phyloP scores from a whole-genome alignment of 2,888 invertebrate genomes.

The Netelia virgata region DNA sequence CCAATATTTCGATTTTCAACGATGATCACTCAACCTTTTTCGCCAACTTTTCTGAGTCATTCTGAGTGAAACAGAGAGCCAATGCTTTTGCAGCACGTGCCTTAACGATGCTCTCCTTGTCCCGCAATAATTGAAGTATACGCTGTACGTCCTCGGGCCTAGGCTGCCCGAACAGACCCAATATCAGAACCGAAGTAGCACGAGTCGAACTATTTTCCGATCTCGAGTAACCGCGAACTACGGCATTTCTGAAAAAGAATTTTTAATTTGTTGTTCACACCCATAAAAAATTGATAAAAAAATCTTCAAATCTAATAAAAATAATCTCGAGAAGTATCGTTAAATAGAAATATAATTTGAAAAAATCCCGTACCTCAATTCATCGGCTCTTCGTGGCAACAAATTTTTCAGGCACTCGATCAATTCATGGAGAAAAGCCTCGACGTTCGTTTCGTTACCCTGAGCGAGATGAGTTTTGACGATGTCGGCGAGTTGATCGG shows the following conservation, averaged over 20 bases:
- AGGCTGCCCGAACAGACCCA: constrained; percentile 79
- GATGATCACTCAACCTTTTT: neutral
- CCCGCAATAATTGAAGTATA: constrained; percentile 80
- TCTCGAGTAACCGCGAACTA: constrained; percentile 81
- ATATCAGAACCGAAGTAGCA: constrained; percentile 79
- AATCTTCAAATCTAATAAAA: constrained; percentile 8
- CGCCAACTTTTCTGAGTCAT: neutral
- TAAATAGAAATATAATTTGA: neutral
- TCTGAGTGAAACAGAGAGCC: constrained; percentile 75
- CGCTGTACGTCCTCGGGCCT: constrained; percentile 80
- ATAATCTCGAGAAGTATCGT: neutral
- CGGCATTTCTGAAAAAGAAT: constrained; percentile 76
- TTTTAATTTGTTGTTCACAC: constrained; percentile 5
- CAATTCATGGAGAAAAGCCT: constrained; percentile 75
- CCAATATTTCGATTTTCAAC: neutral
- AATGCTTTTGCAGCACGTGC: constrained; percentile 79
- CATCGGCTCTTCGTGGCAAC: constrained; percentile 79
- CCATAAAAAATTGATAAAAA: neutral
- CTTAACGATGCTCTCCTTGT: constrained; percentile 78
- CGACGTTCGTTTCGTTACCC: constrained; percentile 72
- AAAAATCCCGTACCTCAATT: constrained; percentile 76
- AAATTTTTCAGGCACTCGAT: constrained; percentile 77
- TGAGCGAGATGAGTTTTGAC: constrained; percentile 74
- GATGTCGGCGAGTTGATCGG: constrained; percentile 73
- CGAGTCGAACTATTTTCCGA: constrained; percentile 78